Evolutionary conservation across 2,113 vertebrate genomes (phyloP), one percentile per base, ranked within the genome.

Genomic region (Corythoichthys haematopterus): DNA sequence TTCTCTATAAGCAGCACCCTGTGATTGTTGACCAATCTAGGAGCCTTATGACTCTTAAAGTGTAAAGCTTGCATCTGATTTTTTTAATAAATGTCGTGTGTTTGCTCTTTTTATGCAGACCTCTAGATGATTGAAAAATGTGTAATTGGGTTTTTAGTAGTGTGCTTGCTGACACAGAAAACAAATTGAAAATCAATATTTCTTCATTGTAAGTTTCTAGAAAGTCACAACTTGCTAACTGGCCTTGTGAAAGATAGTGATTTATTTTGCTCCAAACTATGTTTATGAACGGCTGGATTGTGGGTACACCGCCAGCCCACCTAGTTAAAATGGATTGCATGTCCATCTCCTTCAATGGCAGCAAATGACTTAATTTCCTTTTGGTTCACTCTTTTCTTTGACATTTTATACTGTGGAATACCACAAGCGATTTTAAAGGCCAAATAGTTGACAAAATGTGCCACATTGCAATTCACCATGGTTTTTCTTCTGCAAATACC

Each of bases 111-210:
- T 64, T 51, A 56, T 48, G 52, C 16, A 36, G 65, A 46, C 12
- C 8, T 36, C 10, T 76, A 61, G 75, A 71, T 87, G 80, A 78
- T 80, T 84, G 80, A 82, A 80, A 84, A 78, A 77, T 68, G 70
- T 82, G 36, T 84, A 76, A 82, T 80, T 79, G 74, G 3, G 50
- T 79, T 79, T 52, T 52, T 71, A 80, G 70, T 75, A 80, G 69
- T 61, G 76, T 70, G 71, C 47, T 62, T n/a, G 50, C 50, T 20
- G 2, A 69, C 70, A 70, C 71, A 73, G 70, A 82, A 78, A 83
- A 43, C 75, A 77, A 85, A 87, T 84, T 83, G 67, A 77, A 75
- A 74, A 84, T 81, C 79, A 43, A 82, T 85, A 82, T 69, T 75
- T 82, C 56, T 50, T 71, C 68, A 68, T 72, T 33, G 56, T 61